These are phyloP conservation scores for Chrysolina americana DNA, from an alignment of 2,888 invertebrate species.

Conservation along the genomic window DNA sequence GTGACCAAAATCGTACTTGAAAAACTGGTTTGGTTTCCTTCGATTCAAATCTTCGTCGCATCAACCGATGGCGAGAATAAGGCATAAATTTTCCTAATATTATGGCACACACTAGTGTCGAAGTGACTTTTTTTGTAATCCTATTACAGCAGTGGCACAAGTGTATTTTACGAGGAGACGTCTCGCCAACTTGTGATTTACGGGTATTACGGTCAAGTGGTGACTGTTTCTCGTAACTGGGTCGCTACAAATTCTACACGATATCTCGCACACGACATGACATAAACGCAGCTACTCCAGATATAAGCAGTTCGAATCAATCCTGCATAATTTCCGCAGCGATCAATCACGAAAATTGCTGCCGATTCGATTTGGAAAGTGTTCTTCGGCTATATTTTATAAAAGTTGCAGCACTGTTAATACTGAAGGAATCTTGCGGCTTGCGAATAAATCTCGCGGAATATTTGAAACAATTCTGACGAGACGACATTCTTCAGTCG, in stretches of 20 bases:
- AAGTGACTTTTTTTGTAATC: conserved; percentile 10
- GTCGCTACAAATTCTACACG: conserved; percentile 30
- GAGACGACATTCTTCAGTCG: too few species aligned
- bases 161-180: conserved; percentile 31
- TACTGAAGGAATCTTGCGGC: too few species aligned
- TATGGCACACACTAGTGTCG: conserved; percentile 5
- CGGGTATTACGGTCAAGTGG: conserved; percentile 32
- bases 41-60: neutral
- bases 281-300: conserved; percentile 19
- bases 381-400: neutral
- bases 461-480: too few species aligned
- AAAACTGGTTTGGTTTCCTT: neutral
- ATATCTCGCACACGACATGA: conserved; percentile 22
- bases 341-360: neutral
- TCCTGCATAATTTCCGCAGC: neutral
- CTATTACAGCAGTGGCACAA: conserved; percentile 30
- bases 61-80: neutral
- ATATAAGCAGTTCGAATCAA: conserved; percentile 24
- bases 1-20: neutral
- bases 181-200: conserved; percentile 35
- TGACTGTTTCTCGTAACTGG: conserved; percentile 32
- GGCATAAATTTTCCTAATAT: conserved; percentile 7
- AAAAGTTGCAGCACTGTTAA: too few species aligned
- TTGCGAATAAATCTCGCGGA: too few species aligned
- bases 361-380: neutral